Conservation (phyloP, 2,888 invertebrate species). For the Cheiracanthium punctorium region DNA sequence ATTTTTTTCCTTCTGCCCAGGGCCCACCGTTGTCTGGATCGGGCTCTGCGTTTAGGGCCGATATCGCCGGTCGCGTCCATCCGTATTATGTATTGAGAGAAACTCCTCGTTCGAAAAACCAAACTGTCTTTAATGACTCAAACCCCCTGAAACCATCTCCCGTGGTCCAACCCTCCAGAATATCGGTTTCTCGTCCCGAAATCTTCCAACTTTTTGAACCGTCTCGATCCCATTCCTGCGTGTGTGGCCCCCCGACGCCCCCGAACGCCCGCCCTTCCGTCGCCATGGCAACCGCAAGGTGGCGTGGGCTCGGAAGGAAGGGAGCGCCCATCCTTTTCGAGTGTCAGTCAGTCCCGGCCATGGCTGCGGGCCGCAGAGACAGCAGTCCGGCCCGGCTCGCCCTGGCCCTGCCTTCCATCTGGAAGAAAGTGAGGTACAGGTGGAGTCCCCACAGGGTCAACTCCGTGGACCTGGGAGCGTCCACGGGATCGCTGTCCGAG, state of each 20-base stretch:
- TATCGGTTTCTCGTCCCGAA: too few species aligned
- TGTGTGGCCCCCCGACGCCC: background rate
- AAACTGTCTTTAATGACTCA: too few species aligned
- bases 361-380: constrained; percentile 64
- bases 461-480: constrained; percentile 52
- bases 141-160: too few species aligned
- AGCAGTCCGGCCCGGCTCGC: constrained; percentile 60
- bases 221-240: background rate
- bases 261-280: background rate
- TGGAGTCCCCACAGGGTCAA: constrained; percentile 55
- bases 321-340: too few species aligned
- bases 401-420: constrained; percentile 52
- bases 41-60: too few species aligned
- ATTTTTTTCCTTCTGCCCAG: too few species aligned
- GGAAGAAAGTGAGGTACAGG: constrained; percentile 58
- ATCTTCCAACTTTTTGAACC: too few species aligned
- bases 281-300: constrained; percentile 44
- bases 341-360: background rate
- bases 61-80: too few species aligned
- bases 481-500: constrained; percentile 50
- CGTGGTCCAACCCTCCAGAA: too few species aligned
- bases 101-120: too few species aligned
- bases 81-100: too few species aligned
- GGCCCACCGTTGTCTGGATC: too few species aligned
- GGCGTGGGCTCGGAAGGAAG: constrained; percentile 47